phyloP scores from a whole-genome alignment of 1,140 invertebrate genomes.

The Eriocheir sinensis region DNA sequence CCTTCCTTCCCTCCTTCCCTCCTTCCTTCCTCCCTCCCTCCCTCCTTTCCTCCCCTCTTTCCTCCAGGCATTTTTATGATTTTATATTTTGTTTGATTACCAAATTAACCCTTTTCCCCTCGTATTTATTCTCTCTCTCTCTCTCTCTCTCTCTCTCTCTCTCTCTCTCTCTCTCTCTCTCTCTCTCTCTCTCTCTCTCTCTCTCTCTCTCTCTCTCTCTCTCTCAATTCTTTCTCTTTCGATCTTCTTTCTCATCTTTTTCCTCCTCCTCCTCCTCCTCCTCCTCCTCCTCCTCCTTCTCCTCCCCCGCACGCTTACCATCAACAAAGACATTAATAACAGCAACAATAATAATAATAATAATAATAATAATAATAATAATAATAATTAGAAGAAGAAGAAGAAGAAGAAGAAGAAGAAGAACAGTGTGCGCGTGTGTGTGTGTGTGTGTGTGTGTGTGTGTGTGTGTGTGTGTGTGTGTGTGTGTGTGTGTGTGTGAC shows the following conservation, averaged over 20 bases:
- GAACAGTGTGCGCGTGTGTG: no score
- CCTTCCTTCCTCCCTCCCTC: not conserved
- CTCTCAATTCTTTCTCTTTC: not conserved
- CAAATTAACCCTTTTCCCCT: not conserved
- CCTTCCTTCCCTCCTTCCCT: not conserved
- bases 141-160: constrained; percentile 32
- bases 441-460: no score
- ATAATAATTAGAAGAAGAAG: no score
- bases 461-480: no score
- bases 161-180: not conserved
- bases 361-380: no score
- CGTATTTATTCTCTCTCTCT: not conserved
- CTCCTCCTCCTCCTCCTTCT: no score
- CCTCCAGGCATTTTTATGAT: not conserved
- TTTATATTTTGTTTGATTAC: not conserved
- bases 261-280: no score
- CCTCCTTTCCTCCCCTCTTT: not conserved
- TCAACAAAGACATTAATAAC: no score
- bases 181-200: not conserved
- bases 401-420: no score
- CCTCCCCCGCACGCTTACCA: no score
- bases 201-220: not conserved
- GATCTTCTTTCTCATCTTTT: not conserved
- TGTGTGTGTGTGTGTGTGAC: no score
- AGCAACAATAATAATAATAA: no score